phyloP scores from a whole-genome alignment of 1,140 invertebrate genomes.

The Ostrea denselamellosa region DNA sequence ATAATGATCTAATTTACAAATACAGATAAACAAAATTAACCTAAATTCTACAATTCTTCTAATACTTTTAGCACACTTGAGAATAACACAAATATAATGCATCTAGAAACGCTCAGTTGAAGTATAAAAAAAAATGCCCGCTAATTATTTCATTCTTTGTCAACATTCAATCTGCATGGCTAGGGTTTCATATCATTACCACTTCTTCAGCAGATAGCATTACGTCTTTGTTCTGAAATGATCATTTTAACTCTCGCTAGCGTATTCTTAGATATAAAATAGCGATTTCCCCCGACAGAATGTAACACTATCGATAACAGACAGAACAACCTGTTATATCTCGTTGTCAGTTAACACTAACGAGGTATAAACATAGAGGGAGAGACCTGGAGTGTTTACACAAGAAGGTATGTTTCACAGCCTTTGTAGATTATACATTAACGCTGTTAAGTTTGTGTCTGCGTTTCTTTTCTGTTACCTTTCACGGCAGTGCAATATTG shows the following conservation, averaged over 20 bases:
- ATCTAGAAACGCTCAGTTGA: too few relatives aligned
- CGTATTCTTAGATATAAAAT: background rate
- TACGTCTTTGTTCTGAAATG: background rate
- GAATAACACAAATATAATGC: too few relatives aligned
- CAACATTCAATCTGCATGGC: too few relatives aligned
- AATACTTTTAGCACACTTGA: too few relatives aligned
- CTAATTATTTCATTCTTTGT: too few relatives aligned
- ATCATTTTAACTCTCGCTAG: background rate
- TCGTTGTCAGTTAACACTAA: background rate
- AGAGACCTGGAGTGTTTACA: background rate
- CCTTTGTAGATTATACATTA: background rate
- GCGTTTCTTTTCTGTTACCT: background rate
- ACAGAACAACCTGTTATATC: background rate
- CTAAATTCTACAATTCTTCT: too few relatives aligned
- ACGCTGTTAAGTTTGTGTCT: background rate
- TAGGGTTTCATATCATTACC: too few relatives aligned
- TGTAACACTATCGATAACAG: background rate
- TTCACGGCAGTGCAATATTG: background rate
- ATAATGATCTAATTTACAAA: too few relatives aligned
- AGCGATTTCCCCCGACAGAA: background rate
- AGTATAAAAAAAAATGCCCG: too few relatives aligned
- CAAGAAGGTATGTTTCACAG: background rate
- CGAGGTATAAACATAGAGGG: background rate
- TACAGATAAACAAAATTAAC: too few relatives aligned
- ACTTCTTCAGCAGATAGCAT: too few relatives aligned